Evolutionary conservation across 1,140 invertebrate genomes (phyloP).

Genomic region (Micrasema minimum): DNA sequence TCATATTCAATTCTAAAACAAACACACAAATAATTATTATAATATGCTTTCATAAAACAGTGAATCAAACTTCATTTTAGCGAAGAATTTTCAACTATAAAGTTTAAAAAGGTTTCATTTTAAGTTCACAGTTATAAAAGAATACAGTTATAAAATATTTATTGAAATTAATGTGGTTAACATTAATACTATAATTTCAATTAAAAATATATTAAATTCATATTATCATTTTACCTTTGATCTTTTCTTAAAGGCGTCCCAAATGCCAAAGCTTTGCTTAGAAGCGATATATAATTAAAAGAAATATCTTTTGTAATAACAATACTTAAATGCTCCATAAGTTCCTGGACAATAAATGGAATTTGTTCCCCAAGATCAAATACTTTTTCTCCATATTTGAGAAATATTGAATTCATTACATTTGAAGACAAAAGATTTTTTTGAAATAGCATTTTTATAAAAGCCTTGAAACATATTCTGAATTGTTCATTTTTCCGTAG

Average conservation of each 20-base stretch:
- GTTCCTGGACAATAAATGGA: slow-evolving; percentile 35
- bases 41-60: no score
- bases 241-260: slow-evolving; percentile 46
- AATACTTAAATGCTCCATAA: slow-evolving; percentile 33
- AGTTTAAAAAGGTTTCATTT: no score
- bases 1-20: slow-evolving; percentile 45
- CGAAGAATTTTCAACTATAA: no score
- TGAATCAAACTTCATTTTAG: no score
- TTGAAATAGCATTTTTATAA: slow-evolving; percentile 44
- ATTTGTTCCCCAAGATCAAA: slow-evolving; percentile 46
- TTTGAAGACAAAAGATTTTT: slow-evolving; percentile 18
- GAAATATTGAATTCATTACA: slow-evolving; percentile 24
- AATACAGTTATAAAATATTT: slow-evolving; percentile 1
- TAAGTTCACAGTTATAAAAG: neutral
- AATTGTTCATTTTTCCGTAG: slow-evolving; percentile 50
- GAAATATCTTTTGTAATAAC: slow-evolving; percentile 7
- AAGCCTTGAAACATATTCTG: slow-evolving; percentile 42
- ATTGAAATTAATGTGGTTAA: no score
- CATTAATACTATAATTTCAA: no score
- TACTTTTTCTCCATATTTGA: slow-evolving; percentile 37
- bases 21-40: no score
- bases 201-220: no score
- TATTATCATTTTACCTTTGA: slow-evolving; percentile 50
- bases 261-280: slow-evolving; percentile 40
- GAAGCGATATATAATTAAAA: slow-evolving; percentile 10